Conservation (phyloP, 2,888 invertebrate genomes). For the Eueremaeus valkanovi region DNA sequence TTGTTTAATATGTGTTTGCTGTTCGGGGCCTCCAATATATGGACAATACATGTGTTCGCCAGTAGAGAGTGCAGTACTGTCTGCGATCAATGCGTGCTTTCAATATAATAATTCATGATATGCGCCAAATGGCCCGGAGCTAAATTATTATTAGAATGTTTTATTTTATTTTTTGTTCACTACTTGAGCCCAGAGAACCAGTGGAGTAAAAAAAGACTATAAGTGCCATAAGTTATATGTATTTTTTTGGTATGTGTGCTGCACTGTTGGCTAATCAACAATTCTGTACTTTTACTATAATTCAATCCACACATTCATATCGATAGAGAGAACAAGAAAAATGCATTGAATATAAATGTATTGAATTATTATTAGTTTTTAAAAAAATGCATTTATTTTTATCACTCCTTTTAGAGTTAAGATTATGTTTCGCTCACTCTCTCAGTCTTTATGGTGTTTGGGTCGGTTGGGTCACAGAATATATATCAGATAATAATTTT, state of each 20-base stretch:
- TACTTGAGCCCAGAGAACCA: not conserved
- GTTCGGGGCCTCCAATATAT: not conserved
- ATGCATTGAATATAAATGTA: not conserved
- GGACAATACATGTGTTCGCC: not conserved
- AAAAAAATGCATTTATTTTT: no score
- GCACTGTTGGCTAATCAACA: conserved; percentile 19
- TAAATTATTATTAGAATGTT: not conserved
- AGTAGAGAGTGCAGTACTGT: not conserved
- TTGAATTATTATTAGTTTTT: not conserved
- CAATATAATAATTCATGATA: not conserved
- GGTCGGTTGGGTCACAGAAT: no score
- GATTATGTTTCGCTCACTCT: no score
- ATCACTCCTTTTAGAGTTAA: no score
- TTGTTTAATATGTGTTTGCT: conserved; percentile 1
- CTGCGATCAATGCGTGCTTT: not conserved
- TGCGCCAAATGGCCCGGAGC: not conserved
- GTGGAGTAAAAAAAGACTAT: not conserved
- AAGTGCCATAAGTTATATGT: not conserved
- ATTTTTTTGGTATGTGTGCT: no score
- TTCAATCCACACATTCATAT: not conserved
- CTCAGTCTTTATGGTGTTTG: no score
- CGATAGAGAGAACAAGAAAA: not conserved
- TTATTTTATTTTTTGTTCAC: not conserved
- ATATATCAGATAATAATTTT: no score
- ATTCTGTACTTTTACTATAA: not conserved